Percentiles rank a stretch among this genome's conserved stretches.
Conservation (phyloP, 2,797 vertebrate species). For the Spinibarbus caldwelli region DNA sequence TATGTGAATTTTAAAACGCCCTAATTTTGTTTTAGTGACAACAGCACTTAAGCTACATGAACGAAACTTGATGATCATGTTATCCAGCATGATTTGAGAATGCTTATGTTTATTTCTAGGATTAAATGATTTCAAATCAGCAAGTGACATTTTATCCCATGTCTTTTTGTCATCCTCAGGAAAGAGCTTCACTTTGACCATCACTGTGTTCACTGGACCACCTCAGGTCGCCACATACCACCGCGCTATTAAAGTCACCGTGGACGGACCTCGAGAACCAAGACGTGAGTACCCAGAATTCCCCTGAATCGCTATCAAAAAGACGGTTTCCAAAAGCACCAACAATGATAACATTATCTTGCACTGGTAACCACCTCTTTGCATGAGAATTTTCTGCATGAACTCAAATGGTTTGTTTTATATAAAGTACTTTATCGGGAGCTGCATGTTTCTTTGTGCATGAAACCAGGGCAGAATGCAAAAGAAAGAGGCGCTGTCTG, state of each 20-base stretch:
- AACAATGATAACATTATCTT: neutral
- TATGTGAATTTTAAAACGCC: neutral
- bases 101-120: neutral
- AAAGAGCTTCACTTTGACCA: slow-evolving; percentile 98
- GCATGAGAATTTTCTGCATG: neutral
- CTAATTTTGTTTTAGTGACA: neutral
- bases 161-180: slow-evolving; percentile 72
- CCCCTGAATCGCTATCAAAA: neutral
- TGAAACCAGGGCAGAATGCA: neutral
- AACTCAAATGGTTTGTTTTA: neutral
- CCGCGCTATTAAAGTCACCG: slow-evolving; percentile 98
- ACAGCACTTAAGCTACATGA: neutral
- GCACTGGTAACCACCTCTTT: neutral
- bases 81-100: neutral
- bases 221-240: slow-evolving; percentile 98
- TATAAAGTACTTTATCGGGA: neutral
- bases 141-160: neutral
- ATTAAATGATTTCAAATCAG: neutral
- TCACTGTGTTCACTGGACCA: slow-evolving; percentile 98
- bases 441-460: neutral
- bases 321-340: neutral
- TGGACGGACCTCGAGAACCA: slow-evolving; percentile 95
- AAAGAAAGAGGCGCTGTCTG: neutral
- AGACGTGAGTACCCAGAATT: slow-evolving; percentile 85
- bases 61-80: neutral